Evolutionary conservation across 2,797 vertebrate genomes (phyloP).

Genomic region (Microchirus variegatus): DNA sequence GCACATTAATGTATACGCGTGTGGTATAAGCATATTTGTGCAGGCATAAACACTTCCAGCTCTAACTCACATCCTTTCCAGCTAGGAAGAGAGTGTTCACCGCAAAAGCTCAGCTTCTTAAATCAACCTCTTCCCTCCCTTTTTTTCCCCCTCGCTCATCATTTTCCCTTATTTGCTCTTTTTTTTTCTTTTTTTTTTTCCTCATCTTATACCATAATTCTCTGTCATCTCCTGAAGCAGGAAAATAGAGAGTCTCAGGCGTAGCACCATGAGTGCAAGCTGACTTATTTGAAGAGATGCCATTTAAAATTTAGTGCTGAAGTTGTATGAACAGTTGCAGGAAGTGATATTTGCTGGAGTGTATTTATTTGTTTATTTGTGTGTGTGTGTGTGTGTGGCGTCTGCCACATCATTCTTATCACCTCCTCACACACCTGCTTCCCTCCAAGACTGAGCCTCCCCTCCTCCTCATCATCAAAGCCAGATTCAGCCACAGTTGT

Average conservation of each 20-base stretch:
- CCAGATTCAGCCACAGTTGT: conserved; percentile 68
- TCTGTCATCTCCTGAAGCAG: conserved; percentile 22
- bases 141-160: conserved; percentile 25
- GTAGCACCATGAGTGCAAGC: conserved; percentile 15
- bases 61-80: conserved; percentile 7
- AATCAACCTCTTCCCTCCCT: conserved; percentile 26
- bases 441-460: conserved; percentile 75
- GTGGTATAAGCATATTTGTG: conserved; percentile 27
- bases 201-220: conserved; percentile 27
- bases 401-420: conserved; percentile 76
- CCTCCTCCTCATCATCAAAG: conserved; percentile 84
- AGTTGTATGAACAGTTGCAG: conserved; percentile 58
- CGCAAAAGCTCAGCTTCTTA: conserved; percentile 46
- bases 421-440: conserved; percentile 83
- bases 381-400: conserved; percentile 46
- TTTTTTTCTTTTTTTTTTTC: conserved; percentile 7
- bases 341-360: conserved; percentile 41
- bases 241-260: conserved; percentile 16
- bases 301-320: conserved; percentile 59
- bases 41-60: conserved; percentile 23
- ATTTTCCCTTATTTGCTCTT: conserved; percentile 25
- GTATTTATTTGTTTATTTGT: conserved; percentile 55
- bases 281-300: conserved; percentile 57
- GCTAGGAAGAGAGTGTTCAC: conserved; percentile 26
- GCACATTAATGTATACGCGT: conserved; percentile 46